phyloP scores from a whole-genome alignment of 2,113 vertebrate species.

The Oryzias javanicus region DNA sequence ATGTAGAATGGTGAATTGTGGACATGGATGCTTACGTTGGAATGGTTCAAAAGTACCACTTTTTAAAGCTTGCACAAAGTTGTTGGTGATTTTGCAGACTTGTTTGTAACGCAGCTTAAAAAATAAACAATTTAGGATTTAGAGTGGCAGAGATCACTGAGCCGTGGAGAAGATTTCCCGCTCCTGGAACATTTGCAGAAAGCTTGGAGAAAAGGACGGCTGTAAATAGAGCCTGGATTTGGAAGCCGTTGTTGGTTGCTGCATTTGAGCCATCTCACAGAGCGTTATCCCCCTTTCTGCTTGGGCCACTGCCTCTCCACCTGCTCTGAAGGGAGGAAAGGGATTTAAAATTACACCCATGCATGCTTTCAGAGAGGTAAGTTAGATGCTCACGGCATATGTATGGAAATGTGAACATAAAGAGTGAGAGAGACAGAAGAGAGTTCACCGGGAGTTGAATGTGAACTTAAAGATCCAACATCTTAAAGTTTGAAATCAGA shows the following conservation, averaged over 20 bases:
- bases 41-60: neutral
- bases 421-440: no score
- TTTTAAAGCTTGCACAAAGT: neutral
- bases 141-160: constrained; percentile 12
- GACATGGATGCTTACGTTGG: no score
- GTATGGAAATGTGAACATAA: no score
- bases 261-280: constrained; percentile 29
- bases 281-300: constrained; percentile 38
- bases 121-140: constrained; percentile 36
- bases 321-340: constrained; percentile 32
- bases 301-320: constrained; percentile 20
- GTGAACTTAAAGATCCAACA: no score
- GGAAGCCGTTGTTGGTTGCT: constrained; percentile 24
- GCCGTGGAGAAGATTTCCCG: constrained; percentile 38
- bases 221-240: constrained; percentile 42
- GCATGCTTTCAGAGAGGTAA: constrained; percentile 21
- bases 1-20: no score
- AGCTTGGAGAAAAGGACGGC: constrained; percentile 26
- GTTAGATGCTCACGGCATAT: neutral
- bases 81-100: constrained; percentile 10
- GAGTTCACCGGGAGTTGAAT: no score
- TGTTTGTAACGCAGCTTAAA: constrained; percentile 16
- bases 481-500: no score
- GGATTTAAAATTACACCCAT: constrained; percentile 50
- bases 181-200: constrained; percentile 20